Evolutionary conservation across 2,113 vertebrate genomes (phyloP).

Genomic region (Lichenostomus cassidix): DNA sequence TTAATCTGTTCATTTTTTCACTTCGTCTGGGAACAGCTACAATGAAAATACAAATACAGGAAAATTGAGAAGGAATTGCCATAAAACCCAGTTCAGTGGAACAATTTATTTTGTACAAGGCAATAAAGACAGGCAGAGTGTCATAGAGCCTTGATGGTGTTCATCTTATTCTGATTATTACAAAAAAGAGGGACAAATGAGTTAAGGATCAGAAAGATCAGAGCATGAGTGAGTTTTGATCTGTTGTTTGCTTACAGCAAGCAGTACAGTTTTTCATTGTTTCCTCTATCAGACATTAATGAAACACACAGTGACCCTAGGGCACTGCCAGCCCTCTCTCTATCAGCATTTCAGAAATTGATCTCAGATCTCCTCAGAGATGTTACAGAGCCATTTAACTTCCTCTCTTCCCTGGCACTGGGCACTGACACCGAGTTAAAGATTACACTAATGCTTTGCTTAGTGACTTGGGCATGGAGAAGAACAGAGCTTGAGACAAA

Average conservation of each 20-base stretch:
- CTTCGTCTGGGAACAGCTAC: conserved; percentile 5
- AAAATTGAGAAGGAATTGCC: conserved; percentile 3
- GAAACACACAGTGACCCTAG: neutral
- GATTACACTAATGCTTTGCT: neutral
- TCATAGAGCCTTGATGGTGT: neutral
- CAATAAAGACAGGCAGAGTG: neutral
- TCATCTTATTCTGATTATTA: neutral
- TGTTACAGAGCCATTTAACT: neutral
- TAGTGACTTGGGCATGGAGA: neutral
- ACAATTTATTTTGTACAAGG: neutral
- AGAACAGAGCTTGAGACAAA: neutral
- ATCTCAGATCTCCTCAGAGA: neutral
- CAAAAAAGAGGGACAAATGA: neutral
- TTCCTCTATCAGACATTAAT: neutral
- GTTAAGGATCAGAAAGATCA: neutral
- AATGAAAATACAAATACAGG: neutral
- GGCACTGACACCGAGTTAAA: neutral
- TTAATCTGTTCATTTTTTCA: neutral
- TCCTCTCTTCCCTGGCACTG: neutral
- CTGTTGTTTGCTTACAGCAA: neutral
- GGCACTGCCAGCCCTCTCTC: neutral
- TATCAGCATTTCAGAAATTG: neutral
- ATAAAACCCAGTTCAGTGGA: conserved; percentile 9
- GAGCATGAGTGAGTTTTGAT: neutral
- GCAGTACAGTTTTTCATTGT: neutral